Base-by-base conservation (phyloP, 2,113 vertebrate species). In the Pterocles gutturalis region DNA sequence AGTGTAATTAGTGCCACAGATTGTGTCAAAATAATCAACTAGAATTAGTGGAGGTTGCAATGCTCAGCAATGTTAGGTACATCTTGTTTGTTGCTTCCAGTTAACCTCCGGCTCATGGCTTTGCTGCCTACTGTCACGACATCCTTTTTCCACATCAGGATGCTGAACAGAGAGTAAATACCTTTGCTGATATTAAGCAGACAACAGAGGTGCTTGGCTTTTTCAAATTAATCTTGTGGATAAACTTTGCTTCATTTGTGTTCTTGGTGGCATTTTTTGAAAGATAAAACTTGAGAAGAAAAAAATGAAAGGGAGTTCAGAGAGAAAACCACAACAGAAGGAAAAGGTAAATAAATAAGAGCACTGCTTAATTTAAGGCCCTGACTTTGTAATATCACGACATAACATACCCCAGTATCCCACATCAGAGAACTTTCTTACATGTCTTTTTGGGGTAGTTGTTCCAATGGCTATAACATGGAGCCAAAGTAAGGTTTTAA, bases 371-470 rank as follows among this genome's bases (percentile, higher is more conserved):
- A 91, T 87, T 89, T 73, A 77, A 80, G n/a, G 49, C 48, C 25
- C 49, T 53, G 49, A 25, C 22, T 89, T 87, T 57, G 33, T 90
- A 75, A 41, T 55, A 48, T 31, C 4, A 3, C 79, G 81, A 45
- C 57, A 65, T 26, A 36, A 20, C 46, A 60, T 80, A 69, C 36
- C 15, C 29, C 54, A 36, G 14, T 43, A 62, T 45, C 79, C 89
- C 79, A 92, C 87, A 93, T 94, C 89, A 92, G 64, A 94, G 46
- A 62, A n/a, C 9, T 65, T 75, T 28, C 61, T 67, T n/a, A 19
- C 6, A 2, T 61, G 41, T 60, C 17, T 92, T 87, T 81, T 29
- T 5, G 16, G 61, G 11, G 7, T 55, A 61, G 65, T 28, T 95
- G 61, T 82, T 87, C 18, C 22, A 79, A 55, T 45, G 33, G 36